Evolutionary conservation across 2,797 vertebrate genomes (phyloP).

Genomic region (Gymnothorax javanicus): DNA sequence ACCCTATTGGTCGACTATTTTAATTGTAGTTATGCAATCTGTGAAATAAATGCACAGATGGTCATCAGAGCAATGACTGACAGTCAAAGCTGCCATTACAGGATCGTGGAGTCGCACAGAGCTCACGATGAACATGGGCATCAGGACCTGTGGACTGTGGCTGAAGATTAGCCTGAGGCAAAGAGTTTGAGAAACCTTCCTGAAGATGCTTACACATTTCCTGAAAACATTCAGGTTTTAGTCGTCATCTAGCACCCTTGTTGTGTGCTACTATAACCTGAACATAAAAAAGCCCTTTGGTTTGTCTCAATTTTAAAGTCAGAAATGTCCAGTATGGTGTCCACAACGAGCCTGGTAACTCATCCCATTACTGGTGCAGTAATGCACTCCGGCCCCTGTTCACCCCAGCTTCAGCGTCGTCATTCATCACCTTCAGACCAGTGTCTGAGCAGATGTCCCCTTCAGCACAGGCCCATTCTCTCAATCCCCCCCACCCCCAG

Average conservation of each 20-base stretch:
- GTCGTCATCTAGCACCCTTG: too few relatives aligned
- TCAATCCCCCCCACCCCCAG: background rate
- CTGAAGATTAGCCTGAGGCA: background rate
- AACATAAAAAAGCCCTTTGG: background rate
- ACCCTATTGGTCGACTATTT: background rate
- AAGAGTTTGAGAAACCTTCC: background rate
- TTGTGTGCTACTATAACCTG: background rate
- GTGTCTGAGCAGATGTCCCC: background rate
- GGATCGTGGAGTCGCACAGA: background rate
- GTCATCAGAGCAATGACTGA: background rate
- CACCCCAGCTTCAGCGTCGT: background rate
- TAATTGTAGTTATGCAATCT: background rate
- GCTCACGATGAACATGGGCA: background rate
- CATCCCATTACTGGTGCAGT: too few relatives aligned
- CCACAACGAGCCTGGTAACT: too few relatives aligned
- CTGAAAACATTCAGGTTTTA: background rate
- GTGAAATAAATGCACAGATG: background rate
- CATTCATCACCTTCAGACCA: background rate
- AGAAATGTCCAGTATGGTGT: too few relatives aligned
- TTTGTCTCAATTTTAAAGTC: background rate
- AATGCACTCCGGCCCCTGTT: background rate
- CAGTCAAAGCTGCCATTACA: background rate
- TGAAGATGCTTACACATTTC: background rate
- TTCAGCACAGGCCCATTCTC: conserved; percentile 7
- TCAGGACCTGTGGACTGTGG: background rate